Conservation (phyloP, 2,888 invertebrate species). For the Fragum fragum region DNA sequence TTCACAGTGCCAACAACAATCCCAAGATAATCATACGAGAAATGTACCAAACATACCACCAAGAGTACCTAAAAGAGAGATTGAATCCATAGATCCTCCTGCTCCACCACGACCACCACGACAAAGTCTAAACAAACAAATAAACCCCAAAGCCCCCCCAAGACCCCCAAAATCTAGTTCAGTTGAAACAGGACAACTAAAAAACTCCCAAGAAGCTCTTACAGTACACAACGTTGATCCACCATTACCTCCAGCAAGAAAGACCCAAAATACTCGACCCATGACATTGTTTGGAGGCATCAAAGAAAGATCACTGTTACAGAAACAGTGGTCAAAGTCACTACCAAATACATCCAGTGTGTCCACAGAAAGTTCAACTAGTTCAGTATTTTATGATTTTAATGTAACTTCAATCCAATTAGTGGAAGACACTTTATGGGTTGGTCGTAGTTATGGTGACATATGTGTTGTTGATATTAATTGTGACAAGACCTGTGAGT, state of each 20-base stretch:
- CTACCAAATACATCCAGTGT: constrained; percentile 30
- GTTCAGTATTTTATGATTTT: background rate
- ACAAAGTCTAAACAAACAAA: background rate
- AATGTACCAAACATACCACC: constrained; percentile 4
- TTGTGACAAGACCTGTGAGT: background rate
- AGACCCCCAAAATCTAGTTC: background rate
- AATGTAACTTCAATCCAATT: constrained; percentile 62
- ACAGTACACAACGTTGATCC: background rate
- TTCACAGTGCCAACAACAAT: background rate
- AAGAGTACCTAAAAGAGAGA: background rate
- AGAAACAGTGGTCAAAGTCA: constrained; percentile 10
- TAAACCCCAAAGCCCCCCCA: background rate
- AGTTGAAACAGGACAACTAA: background rate
- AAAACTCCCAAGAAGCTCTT: background rate
- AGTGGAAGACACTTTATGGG: constrained; percentile 77
- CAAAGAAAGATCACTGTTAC: background rate
- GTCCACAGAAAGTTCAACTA: background rate
- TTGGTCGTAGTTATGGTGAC: constrained; percentile 75
- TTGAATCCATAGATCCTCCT: background rate
- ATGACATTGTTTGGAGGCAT: background rate
- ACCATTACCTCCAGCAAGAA: background rate
- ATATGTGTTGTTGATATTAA: constrained; percentile 64
- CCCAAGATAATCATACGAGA: background rate
- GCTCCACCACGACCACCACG: background rate
- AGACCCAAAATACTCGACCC: background rate